phyloP scores from a whole-genome alignment of 2,113 vertebrate species.

The Lophura nycthemera region DNA sequence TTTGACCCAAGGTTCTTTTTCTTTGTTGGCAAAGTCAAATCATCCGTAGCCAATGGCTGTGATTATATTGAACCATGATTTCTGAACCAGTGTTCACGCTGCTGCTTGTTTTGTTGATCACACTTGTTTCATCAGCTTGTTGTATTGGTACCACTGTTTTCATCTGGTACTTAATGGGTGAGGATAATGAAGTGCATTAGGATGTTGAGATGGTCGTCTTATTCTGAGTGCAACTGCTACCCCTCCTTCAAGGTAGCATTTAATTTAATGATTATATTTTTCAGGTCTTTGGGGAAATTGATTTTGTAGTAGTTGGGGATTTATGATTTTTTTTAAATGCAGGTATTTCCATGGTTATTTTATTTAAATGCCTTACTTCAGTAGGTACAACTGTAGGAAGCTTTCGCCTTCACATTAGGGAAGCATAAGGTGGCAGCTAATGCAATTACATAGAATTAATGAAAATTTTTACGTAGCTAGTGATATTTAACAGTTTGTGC shows the following conservation, averaged over 20 bases:
- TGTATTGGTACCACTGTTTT: neutral
- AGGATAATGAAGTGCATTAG: neutral
- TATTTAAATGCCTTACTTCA: neutral
- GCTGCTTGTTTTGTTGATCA: neutral
- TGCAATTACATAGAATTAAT: neutral
- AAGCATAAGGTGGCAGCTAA: neutral
- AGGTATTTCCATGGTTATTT: neutral
- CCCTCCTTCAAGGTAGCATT: neutral
- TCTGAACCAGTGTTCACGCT: neutral
- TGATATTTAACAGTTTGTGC: neutral
- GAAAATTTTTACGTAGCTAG: neutral
- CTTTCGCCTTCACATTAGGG: neutral
- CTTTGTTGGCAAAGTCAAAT: neutral
- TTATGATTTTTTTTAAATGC: neutral
- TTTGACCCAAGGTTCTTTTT: neutral
- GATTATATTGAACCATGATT: neutral
- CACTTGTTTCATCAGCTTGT: rapidly evolving
- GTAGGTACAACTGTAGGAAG: neutral
- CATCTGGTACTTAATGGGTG: neutral
- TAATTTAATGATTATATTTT: neutral
- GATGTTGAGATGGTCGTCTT: neutral
- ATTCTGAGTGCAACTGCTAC: neutral
- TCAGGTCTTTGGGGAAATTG: neutral
- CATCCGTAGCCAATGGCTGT: neutral
- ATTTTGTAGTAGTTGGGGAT: neutral